Evolutionary conservation across 2,888 invertebrate species (phyloP).

Genomic region (Lepidocyrtoides sp.): DNA sequence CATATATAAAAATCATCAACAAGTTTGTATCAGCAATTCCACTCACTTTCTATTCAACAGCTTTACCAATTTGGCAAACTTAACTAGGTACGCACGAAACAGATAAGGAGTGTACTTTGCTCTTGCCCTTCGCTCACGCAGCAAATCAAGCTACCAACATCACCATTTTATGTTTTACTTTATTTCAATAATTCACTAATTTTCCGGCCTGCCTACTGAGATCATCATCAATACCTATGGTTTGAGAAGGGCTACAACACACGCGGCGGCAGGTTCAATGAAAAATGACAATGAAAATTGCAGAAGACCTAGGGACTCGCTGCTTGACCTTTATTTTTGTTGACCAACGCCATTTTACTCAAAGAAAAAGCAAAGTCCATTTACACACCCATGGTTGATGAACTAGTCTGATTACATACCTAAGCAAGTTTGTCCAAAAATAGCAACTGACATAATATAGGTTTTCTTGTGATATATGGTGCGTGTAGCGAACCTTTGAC

Average conservation of each 20-base stretch:
- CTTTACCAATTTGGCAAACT: neutral
- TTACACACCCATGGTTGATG: neutral
- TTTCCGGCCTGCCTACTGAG: conserved; percentile 4
- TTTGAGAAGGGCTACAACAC: neutral
- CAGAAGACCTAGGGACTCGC: neutral
- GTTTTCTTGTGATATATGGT: neutral
- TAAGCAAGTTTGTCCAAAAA: neutral
- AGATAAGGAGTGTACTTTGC: neutral
- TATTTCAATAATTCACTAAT: neutral
- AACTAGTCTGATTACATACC: neutral
- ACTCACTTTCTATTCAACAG: conserved; percentile 23
- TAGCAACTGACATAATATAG: neutral
- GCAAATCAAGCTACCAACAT: neutral
- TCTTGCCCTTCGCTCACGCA: neutral
- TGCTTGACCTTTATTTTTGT: neutral
- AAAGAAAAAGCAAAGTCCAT: neutral
- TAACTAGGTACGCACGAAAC: neutral
- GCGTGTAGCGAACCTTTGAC: neutral
- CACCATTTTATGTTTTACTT: neutral
- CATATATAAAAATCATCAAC: neutral
- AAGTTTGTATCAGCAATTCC: neutral
- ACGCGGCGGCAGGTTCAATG: neutral
- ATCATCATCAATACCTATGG: neutral
- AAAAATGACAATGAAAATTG: neutral
- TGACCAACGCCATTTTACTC: neutral